Evolutionary conservation across 2,888 invertebrate species (phyloP), one percentile per base, ranked within the genome.

Genomic region (Ctena decussata): DNA sequence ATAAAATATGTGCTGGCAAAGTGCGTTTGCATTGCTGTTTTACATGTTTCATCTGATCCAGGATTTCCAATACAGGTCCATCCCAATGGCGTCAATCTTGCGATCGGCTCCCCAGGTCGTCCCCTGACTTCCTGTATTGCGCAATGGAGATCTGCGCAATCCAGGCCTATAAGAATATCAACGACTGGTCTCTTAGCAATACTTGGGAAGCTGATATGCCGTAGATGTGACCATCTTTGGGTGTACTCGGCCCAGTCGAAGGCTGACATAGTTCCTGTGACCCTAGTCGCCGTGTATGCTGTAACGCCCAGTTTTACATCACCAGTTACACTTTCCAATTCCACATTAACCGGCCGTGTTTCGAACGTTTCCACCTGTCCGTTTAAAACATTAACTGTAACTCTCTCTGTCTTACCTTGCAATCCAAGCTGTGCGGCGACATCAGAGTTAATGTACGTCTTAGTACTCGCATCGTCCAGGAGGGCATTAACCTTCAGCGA

Each of bases 21-120:
- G 57, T 49, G 41, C 15, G 49, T 53, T 44, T 27, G 65, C 0
- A 39, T 37, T 32, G 72, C 72, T 21, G 70, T 53, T 2, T 57
- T 21, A 32, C n/a, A n/a, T n/a, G n/a, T n/a, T n/a, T 24, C 18
- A n/a, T 27, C 60, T 27, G 37, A 27, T 27, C 49, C 24, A 3
- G 69, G 32, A n/a, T 53, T 60, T 12, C 78, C 78, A 8, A 78
- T 70, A 72, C 78, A 78, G 0, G 78, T 78, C 78, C 78, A 78
- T 2, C 70, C 72, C 11, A 78, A 39, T 11, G 78, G 78, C 6
- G 71, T 78, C 5, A 78, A 39, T 24, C 71, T 11, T 8, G 78
- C 78, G 32, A 44, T 35, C 32, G 53, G 78, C 35, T 21, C 15
- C 0, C 57, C 72, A 18, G 30, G 30, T 57, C 41, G n/a, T n/a